A percentile compares a stretch with the other conserved stretches of the same genome.
Evolutionary conservation across 2,113 vertebrate genomes (phyloP).

Genomic region (Anoplopoma fimbria): DNA sequence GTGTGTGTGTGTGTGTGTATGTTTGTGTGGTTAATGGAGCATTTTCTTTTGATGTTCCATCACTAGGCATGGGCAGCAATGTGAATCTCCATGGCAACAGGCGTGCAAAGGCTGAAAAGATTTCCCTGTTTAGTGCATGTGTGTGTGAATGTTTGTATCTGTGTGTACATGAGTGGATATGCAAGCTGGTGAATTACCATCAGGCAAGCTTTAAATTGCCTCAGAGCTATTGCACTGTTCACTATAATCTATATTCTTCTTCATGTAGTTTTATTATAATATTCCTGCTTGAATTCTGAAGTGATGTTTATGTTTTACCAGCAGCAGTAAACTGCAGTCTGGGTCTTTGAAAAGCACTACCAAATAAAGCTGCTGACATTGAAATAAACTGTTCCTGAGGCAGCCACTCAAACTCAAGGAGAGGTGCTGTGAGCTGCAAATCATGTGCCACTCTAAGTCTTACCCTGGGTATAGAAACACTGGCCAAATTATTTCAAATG

Average conservation of each 20-base stretch:
- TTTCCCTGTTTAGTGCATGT: constrained; percentile 21
- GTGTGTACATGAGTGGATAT: neutral
- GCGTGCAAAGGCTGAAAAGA: constrained; percentile 47
- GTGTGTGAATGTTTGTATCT: neutral
- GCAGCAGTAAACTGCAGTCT: neutral
- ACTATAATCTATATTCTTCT: neutral
- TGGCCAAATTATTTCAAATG: neutral
- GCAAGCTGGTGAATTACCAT: neutral
- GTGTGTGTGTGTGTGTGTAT: constrained; percentile 1
- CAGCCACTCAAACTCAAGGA: neutral
- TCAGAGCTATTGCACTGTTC: neutral
- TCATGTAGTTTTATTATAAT: neutral
- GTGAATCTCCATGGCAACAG: constrained; percentile 79
- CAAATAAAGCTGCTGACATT: neutral
- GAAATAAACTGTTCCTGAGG: neutral
- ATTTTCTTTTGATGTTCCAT: constrained; percentile 68
- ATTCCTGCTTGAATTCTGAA: neutral
- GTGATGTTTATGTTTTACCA: constrained; percentile 2
- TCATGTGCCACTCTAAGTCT: neutral
- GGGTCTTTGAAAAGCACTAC: neutral
- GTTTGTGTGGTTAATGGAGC: constrained; percentile 40
- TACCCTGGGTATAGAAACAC: neutral
- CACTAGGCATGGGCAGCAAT: constrained; percentile 54
- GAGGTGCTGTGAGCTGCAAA: neutral
- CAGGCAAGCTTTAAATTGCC: neutral